Evolutionary conservation across 2,888 invertebrate genomes (phyloP).

Genomic region (Macrosoma leucophasiata): DNA sequence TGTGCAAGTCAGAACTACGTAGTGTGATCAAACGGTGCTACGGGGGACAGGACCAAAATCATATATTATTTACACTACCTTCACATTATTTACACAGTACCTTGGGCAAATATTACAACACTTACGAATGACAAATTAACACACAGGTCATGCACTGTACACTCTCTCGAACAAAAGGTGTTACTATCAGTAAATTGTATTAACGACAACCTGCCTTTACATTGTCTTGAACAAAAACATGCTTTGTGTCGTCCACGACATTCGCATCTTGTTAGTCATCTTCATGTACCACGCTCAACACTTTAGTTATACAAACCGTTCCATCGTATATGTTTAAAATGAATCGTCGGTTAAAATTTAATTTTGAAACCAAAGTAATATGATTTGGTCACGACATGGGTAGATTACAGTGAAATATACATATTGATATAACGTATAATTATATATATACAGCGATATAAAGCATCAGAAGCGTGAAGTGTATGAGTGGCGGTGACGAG

Average conservation of each 20-base stretch:
- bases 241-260: too few relatives aligned
- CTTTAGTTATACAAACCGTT: too few relatives aligned
- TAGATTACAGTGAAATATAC: constrained; percentile 25
- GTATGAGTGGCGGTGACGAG: constrained; percentile 36
- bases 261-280: too few relatives aligned
- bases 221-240: too few relatives aligned
- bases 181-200: constrained; percentile 5
- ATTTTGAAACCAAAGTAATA: constrained; percentile 33
- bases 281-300: too few relatives aligned
- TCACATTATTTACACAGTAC: too few relatives aligned
- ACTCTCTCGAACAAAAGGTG: constrained; percentile 8
- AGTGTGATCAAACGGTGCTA: too few relatives aligned
- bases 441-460: constrained; percentile 40
- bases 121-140: constrained; percentile 16
- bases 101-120: too few relatives aligned
- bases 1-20: too few relatives aligned
- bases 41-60: too few relatives aligned
- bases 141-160: constrained; percentile 24
- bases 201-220: not conserved
- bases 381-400: constrained; percentile 38
- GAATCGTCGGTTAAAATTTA: constrained; percentile 6
- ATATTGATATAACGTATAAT: constrained; percentile 35
- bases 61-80: too few relatives aligned
- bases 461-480: constrained; percentile 45
- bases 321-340: too few relatives aligned